phyloP scores from a whole-genome alignment of 64 coral and sea anemone species.

The Catalaphyllia jardinei region DNA sequence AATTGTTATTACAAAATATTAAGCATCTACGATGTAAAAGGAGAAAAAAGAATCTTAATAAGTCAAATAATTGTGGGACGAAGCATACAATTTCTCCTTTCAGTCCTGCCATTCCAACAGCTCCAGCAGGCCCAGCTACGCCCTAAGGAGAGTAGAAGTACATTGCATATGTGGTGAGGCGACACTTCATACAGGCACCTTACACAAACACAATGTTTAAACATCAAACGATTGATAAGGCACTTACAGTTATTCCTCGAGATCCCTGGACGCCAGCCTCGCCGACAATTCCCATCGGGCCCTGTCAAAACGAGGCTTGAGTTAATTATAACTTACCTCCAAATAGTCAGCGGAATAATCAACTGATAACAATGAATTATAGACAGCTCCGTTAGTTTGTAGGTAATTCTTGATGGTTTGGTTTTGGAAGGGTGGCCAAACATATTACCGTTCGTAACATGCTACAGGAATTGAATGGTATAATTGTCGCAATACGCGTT shows the following conservation, averaged over 20 bases:
- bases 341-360: neutral
- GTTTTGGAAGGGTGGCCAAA: too few relatives aligned
- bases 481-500: too few relatives aligned
- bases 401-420: too few relatives aligned
- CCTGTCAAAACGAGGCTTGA: neutral
- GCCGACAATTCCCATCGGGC: neutral
- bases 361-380: too few relatives aligned
- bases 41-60: too few relatives aligned
- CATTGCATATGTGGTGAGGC: too few relatives aligned
- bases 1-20: neutral
- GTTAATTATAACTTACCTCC: too few relatives aligned
- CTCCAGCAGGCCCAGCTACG: neutral
- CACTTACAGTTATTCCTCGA: constrained; percentile 3
- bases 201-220: too few relatives aligned
- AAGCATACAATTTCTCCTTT: constrained; percentile 25
- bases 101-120: neutral
- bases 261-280: constrained; percentile 9
- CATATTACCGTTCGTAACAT: too few relatives aligned
- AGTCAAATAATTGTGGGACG: neutral
- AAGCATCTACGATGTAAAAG: neutral
- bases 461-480: too few relatives aligned
- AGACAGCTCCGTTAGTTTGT: too few relatives aligned
- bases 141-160: neutral
- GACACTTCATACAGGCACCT: too few relatives aligned
- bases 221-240: neutral